phyloP scores from a whole-genome alignment of 1,140 invertebrate species.

The Aphelenchoides fujianensis region DNA sequence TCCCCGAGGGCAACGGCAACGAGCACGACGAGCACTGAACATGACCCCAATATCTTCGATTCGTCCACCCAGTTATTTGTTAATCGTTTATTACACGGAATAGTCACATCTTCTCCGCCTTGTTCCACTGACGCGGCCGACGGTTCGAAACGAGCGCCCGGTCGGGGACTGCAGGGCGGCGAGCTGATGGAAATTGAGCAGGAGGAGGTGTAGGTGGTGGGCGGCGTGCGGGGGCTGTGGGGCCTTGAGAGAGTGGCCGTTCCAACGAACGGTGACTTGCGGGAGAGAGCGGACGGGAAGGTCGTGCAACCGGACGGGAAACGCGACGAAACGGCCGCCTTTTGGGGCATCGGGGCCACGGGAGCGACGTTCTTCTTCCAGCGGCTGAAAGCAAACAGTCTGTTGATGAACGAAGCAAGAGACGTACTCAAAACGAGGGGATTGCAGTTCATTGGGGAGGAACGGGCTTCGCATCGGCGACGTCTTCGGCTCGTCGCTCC shows the following conservation, averaged over 20 bases:
- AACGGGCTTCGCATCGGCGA: background rate
- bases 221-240: background rate
- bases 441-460: constrained; percentile 7
- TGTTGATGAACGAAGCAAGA: background rate
- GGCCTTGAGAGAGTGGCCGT: background rate
- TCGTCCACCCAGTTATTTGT: background rate
- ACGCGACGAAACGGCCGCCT: background rate
- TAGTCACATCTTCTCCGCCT: background rate
- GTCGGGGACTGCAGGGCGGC: background rate
- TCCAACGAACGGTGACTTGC: background rate
- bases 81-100: background rate
- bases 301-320: background rate
- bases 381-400: background rate
- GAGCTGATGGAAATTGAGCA: background rate
- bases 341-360: background rate
- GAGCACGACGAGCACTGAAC: background rate
- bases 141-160: background rate
- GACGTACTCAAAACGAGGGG: background rate
- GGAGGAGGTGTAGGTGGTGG: background rate
- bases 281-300: background rate
- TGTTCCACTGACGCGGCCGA: background rate
- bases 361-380: background rate
- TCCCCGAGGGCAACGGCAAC: background rate
- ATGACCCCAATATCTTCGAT: no score
- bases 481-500: background rate